A percentile compares a stretch with the other conserved stretches of the same genome.
phyloP scores from a whole-genome alignment of 2,113 vertebrate species.

The Sorex araneus region DNA sequence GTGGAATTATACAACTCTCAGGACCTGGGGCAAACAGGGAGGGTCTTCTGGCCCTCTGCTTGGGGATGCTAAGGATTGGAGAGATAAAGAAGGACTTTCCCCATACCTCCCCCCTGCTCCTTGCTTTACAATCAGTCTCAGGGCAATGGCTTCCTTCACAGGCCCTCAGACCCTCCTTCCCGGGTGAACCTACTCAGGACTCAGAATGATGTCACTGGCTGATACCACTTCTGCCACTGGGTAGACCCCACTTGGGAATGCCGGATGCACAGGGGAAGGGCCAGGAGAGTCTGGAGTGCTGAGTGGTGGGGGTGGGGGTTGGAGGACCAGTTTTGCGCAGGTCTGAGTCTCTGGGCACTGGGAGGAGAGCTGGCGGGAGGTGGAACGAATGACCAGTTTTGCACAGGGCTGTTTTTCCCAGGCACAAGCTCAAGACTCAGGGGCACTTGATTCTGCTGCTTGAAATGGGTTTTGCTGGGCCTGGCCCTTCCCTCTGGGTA shows the following conservation, averaged over 20 bases:
- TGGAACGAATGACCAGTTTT: too few relatives aligned
- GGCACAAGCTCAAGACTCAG: neutral
- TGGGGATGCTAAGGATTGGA: conserved; percentile 37
- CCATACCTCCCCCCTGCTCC: neutral
- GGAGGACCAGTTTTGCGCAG: neutral
- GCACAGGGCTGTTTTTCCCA: neutral
- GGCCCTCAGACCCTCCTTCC: conserved; percentile 21
- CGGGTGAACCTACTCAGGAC: conserved; percentile 47
- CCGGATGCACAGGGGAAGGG: neutral
- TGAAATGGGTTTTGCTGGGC: neutral
- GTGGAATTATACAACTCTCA: conserved; percentile 80
- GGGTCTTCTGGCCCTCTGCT: conserved; percentile 47
- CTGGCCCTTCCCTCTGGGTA: neutral
- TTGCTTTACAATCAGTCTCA: conserved; percentile 15
- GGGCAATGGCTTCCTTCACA: conserved; percentile 37
- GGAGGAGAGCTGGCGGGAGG: neutral
- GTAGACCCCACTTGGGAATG: conserved; percentile 52
- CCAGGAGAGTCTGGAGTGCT: neutral
- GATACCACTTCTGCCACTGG: conserved; percentile 45
- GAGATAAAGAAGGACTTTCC: conserved; percentile 37
- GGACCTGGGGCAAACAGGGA: conserved; percentile 52
- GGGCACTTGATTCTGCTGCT: neutral
- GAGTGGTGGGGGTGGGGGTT: neutral
- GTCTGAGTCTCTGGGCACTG: neutral
- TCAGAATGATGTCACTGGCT: conserved; percentile 75